phyloP scores from a whole-genome alignment of 2,888 invertebrate species.

The Noctuana brunneofusca region DNA sequence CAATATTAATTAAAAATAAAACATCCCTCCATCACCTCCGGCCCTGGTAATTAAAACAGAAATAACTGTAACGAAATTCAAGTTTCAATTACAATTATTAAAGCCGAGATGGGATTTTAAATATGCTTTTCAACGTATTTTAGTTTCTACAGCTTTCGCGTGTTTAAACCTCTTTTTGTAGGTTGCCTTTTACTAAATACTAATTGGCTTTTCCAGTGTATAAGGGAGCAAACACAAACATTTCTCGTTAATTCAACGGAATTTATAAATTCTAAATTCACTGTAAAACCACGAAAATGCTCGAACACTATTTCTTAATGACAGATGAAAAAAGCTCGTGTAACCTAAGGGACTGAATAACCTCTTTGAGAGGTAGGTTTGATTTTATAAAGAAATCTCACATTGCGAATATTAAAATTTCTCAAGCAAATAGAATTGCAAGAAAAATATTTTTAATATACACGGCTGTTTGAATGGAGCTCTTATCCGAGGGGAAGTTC shows the following conservation, averaged over 20 bases:
- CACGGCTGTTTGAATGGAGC: conserved; percentile 51
- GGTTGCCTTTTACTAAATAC: conserved; percentile 30
- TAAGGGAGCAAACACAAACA: conserved; percentile 28
- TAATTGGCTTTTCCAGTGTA: conserved; percentile 36
- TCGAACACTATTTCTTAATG: conserved; percentile 32
- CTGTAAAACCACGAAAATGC: conserved; percentile 25
- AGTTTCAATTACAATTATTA: conserved; percentile 53
- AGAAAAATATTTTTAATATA: conserved; percentile 60
- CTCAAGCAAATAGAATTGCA: conserved; percentile 45
- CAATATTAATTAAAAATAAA: conserved; percentile 71
- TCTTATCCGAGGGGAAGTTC: conserved; percentile 56
- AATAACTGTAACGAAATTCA: conserved; percentile 61
- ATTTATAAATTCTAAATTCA: conserved; percentile 30
- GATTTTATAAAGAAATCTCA: conserved; percentile 32
- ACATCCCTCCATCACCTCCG: conserved; percentile 49
- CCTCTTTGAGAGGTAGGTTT: conserved; percentile 24
- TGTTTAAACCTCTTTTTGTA: conserved; percentile 20
- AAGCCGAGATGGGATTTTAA: conserved; percentile 45
- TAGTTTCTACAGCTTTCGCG: conserved; percentile 31
- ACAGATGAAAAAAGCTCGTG: conserved; percentile 29
- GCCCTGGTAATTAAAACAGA: conserved; percentile 60
- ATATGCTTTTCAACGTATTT: conserved; percentile 38
- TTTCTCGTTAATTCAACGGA: conserved; percentile 13
- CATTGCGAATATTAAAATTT: conserved; percentile 39
- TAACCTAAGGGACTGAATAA: conserved; percentile 13